phyloP scores from a whole-genome alignment of 2,113 vertebrate species.

The Malurus alboscapulatus region DNA sequence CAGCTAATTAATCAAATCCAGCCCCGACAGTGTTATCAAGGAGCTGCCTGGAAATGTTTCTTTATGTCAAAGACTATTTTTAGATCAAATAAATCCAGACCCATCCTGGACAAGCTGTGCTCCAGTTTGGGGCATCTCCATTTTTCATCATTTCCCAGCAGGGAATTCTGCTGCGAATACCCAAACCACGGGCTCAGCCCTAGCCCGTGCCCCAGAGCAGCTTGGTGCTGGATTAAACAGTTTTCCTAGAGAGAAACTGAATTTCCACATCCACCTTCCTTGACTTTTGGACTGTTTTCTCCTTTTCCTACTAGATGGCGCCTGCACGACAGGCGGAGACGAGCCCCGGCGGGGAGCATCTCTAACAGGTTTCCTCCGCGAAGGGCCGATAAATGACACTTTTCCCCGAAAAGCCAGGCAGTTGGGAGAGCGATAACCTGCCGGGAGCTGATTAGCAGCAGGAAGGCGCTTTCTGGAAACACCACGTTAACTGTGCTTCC shows the following conservation, averaged over 20 bases:
- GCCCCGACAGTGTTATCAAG: not conserved
- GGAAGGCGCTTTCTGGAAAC: not conserved
- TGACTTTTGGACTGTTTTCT: not conserved
- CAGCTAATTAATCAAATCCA: not conserved
- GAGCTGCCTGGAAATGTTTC: not conserved
- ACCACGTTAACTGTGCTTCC: accelerated
- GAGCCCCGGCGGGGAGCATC: not conserved
- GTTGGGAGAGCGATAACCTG: not conserved
- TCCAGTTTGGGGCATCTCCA: not conserved
- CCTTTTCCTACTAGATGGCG: constrained; percentile 57
- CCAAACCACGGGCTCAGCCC: not conserved
- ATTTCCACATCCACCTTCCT: not conserved
- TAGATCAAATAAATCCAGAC: not conserved
- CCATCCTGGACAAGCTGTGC: not conserved
- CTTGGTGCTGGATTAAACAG: not conserved
- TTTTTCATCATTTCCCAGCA: not conserved
- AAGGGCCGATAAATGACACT: constrained; percentile 7
- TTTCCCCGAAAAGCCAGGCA: constrained; percentile 19
- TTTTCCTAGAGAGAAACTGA: not conserved
- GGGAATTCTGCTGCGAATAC: not conserved
- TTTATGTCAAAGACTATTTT: not conserved
- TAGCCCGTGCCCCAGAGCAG: not conserved
- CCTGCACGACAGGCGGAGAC: not conserved
- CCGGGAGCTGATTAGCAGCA: not conserved
- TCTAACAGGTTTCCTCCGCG: not conserved